phyloP scores from a whole-genome alignment of 2,888 invertebrate genomes.

The Thysanoteuthis rhombus region DNA sequence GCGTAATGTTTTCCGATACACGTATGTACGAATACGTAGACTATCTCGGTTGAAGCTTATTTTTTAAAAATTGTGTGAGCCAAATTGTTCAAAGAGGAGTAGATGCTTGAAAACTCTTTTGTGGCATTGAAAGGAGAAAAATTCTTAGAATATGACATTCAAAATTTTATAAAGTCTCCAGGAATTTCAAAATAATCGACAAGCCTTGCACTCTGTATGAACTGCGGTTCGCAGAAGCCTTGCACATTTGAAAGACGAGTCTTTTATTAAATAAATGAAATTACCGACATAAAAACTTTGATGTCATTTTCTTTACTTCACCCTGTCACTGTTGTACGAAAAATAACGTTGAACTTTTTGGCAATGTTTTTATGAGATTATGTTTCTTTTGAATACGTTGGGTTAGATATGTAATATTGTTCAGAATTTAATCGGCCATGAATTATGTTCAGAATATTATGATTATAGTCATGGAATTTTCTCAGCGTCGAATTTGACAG shows the following conservation, averaged over 20 bases:
- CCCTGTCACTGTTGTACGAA: background rate
- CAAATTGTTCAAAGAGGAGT: no score
- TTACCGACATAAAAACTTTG: background rate
- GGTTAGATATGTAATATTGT: background rate
- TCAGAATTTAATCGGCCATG: background rate
- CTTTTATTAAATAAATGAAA: background rate
- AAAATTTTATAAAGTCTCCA: no score
- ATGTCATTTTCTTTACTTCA: background rate
- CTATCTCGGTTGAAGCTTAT: no score
- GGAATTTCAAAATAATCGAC: no score
- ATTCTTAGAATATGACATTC: no score
- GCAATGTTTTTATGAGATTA: background rate
- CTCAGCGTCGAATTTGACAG: background rate
- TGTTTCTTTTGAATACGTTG: background rate
- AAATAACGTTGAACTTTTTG: background rate
- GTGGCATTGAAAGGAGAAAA: no score
- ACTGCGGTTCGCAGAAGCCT: background rate
- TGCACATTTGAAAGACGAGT: background rate
- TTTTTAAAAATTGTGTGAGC: no score
- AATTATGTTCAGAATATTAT: background rate
- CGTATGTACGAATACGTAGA: no score
- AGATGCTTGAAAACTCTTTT: no score
- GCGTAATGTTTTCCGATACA: no score
- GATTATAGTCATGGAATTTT: background rate
- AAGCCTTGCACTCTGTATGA: background rate